Percentiles rank a stretch among this genome's conserved stretches.
phyloP scores from a whole-genome alignment of 2,888 invertebrate species.

The Entomobrya multifasciata region DNA sequence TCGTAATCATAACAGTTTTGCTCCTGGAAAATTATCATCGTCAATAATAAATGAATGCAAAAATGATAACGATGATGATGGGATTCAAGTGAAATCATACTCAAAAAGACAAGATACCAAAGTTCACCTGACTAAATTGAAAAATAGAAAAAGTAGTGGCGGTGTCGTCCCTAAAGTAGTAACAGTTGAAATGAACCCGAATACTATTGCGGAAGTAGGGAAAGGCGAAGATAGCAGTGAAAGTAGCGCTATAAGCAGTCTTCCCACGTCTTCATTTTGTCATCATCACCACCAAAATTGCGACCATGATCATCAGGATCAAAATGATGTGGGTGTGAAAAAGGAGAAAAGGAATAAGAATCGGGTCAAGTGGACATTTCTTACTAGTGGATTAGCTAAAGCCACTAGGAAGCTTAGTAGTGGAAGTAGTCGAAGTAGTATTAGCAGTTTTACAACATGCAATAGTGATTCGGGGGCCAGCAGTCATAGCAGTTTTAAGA shows the following conservation, averaged over 20 bases:
- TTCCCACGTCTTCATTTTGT: constrained; percentile 35
- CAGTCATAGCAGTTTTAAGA: constrained; percentile 20
- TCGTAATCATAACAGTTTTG: constrained; percentile 10
- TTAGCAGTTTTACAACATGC: constrained; percentile 16
- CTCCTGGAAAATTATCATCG: constrained; percentile 5
- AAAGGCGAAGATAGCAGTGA: constrained; percentile 57
- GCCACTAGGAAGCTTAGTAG: constrained; percentile 68
- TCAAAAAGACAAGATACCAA: neutral
- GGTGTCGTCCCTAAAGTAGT: no score
- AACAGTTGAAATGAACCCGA: constrained; percentile 41
- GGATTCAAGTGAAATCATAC: constrained; percentile 5
- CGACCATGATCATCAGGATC: constrained; percentile 28
- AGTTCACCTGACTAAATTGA: constrained; percentile 26
- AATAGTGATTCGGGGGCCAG: constrained; percentile 29
- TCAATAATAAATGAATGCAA: constrained; percentile 27
- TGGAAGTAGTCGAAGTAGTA: constrained; percentile 37
- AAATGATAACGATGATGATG: constrained; percentile 18
- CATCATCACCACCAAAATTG: constrained; percentile 16
- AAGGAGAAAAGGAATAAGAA: constrained; percentile 47
- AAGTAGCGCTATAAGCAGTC: constrained; percentile 58
- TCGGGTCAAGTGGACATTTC: constrained; percentile 67
- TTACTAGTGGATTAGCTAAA: constrained; percentile 64
- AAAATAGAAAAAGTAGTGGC: no score
- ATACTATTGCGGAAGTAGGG: constrained; percentile 18
- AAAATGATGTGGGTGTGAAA: neutral